Evolutionary conservation across 2,888 invertebrate species (phyloP).

Genomic region (Harpagoxenus sublaevis): DNA sequence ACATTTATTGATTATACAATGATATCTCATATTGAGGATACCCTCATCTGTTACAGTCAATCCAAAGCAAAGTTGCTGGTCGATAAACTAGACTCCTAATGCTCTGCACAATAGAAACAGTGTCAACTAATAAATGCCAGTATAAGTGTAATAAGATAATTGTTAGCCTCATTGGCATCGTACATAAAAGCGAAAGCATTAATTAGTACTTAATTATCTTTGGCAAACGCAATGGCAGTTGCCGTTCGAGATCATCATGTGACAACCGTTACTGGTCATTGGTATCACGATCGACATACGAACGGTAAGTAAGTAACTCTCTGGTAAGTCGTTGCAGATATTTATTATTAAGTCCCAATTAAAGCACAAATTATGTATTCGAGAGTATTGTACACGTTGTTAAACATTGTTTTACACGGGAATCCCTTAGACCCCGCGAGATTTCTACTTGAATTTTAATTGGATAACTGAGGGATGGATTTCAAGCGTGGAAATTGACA

Average conservation of each 20-base stretch:
- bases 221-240: neutral
- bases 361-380: neutral
- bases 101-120: neutral
- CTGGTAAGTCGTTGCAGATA: neutral
- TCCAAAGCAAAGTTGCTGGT: conserved; percentile 51
- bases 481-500: neutral
- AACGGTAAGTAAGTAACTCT: conserved; percentile 12
- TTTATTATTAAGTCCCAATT: neutral
- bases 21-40: neutral
- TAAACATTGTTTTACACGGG: neutral
- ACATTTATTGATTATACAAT: neutral
- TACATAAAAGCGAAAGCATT: neutral
- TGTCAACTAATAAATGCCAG: neutral
- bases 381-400: neutral
- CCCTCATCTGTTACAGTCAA: conserved; percentile 65
- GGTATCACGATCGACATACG: neutral
- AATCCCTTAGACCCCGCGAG: neutral
- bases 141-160: neutral
- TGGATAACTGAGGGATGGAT: neutral
- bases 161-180: neutral
- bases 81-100: conserved; percentile 62
- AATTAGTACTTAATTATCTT: conserved; percentile 1
- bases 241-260: neutral
- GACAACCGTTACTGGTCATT: conserved; percentile 18
- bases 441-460: neutral